Evolutionary conservation across 2,113 vertebrate species (phyloP), one percentile per base, ranked within the genome.

Genomic region (Rhea pennata): DNA sequence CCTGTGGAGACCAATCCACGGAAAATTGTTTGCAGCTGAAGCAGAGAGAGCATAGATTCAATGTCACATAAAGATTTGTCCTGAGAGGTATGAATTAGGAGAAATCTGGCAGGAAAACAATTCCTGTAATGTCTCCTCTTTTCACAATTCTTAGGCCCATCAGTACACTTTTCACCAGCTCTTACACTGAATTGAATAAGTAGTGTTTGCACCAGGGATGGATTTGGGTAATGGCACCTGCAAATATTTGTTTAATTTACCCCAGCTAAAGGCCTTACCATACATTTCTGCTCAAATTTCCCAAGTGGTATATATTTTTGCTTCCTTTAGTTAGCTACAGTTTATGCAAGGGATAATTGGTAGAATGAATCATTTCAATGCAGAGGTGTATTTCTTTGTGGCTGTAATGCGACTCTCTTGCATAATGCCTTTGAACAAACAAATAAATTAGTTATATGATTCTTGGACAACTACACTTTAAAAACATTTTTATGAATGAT

Each of bases 131-230:
- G 31, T n/a, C 17, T 21, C 10, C 4, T 33, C 50, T 58, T 17
- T 62, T 46, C 44, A 29, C 9, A 20, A 0, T 9, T 46, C 33
- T 2, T 1, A 0, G 8, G 26, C 51, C 23, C 0, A 4, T 2
- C n/a, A 46, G 5, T 50, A 6, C 33, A 4, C 50, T n/a, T 61
- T 4, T 42, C 69, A 33, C 46, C 42, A 40, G 54, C 40, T 23
- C 13, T 2, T 61, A 6, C 21, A 0, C 50, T 42, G 24, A 8
- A 50, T 36, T 36, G 36, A 36, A 39, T 59, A 56, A 17, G 2
- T 3, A 26, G 59, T 11, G 36, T 58, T 61, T 53, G 66, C 77
- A 51, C 36, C 22, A 15, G 73, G 51, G 76, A 19, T 65, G 69
- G 73, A 24, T 73, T 44, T 91, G 76, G 87, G 65, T 51, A 58